Evolutionary conservation across 2,888 invertebrate species (phyloP).

Genomic region (Zelleria hepariella): DNA sequence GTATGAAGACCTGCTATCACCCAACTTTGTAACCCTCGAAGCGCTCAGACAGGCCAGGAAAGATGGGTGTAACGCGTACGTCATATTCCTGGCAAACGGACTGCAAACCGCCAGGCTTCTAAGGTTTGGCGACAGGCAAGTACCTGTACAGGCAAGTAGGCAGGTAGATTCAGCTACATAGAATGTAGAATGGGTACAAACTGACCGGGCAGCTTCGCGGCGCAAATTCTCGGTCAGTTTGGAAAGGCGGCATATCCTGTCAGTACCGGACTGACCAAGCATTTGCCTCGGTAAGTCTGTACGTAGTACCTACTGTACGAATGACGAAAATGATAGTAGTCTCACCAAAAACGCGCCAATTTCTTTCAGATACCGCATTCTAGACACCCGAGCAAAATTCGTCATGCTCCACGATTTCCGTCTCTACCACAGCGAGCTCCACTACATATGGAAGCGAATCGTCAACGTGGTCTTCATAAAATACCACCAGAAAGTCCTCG

Average conservation of each 20-base stretch:
- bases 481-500: conserved; percentile 51
- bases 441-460: conserved; percentile 83
- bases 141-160: background rate
- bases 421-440: conserved; percentile 75
- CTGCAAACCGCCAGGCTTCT: conserved; percentile 77
- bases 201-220: too few species aligned
- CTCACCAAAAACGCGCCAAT: too few species aligned
- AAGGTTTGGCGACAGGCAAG: conserved; percentile 77
- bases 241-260: too few species aligned
- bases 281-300: too few species aligned
- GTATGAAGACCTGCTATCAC: conserved; percentile 75
- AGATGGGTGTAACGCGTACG: conserved; percentile 78
- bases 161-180: too few species aligned
- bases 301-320: too few species aligned
- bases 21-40: conserved; percentile 71
- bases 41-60: conserved; percentile 70
- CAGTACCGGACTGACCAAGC: too few species aligned
- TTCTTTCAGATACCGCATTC: conserved; percentile 72
- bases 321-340: too few species aligned
- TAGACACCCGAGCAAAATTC: conserved; percentile 80
- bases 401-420: conserved; percentile 79
- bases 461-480: conserved; percentile 81
- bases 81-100: conserved; percentile 81
- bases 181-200: too few species aligned
- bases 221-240: too few species aligned